Percentiles rank a stretch among this genome's conserved stretches.
Evolutionary conservation across 2,797 vertebrate genomes (phyloP).

Genomic region (Florisuga fusca): DNA sequence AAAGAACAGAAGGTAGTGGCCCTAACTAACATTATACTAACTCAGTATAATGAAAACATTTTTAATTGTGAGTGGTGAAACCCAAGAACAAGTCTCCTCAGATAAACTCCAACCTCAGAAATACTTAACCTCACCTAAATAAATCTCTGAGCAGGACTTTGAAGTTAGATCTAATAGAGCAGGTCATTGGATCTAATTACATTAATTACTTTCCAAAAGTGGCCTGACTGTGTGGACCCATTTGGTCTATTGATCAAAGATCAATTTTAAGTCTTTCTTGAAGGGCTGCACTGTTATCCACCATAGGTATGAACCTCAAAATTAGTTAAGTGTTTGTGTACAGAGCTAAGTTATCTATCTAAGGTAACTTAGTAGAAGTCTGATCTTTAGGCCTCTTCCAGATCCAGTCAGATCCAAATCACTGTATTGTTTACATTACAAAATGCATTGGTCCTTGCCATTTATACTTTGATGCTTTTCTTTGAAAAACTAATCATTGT

Average conservation of each 20-base stretch:
- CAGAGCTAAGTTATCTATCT: too few species aligned
- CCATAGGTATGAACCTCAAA: neutral
- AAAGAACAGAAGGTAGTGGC: neutral
- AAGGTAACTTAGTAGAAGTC: neutral
- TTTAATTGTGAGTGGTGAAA: neutral
- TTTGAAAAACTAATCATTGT: neutral
- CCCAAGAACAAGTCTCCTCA: neutral
- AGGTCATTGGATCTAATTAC: neutral
- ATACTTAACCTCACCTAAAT: neutral
- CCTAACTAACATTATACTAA: neutral
- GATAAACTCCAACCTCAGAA: neutral
- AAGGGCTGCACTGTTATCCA: neutral
- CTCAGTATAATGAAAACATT: neutral
- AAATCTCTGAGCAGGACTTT: neutral
- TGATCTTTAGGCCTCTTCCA: neutral
- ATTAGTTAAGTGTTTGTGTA: neutral
- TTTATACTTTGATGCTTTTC: neutral
- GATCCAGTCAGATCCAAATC: neutral
- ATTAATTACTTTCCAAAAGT: neutral
- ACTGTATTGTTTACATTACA: neutral
- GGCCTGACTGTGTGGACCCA: neutral
- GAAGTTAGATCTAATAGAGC: neutral
- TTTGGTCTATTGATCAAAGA: neutral
- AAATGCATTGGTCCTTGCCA: neutral
- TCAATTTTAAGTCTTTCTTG: neutral